phyloP scores from a whole-genome alignment of 2,888 invertebrate species.

The Apotomis capreana region DNA sequence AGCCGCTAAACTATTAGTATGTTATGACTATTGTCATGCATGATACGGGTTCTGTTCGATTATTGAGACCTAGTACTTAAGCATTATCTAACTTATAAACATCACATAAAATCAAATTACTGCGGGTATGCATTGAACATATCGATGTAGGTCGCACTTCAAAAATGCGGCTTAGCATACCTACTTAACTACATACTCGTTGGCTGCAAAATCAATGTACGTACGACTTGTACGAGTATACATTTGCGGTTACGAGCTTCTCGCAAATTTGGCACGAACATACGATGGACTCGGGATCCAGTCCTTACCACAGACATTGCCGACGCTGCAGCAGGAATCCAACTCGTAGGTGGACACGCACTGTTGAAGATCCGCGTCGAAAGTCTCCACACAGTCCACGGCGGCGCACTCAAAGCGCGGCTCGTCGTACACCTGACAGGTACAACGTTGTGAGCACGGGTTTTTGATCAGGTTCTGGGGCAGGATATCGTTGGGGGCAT shows the following conservation, averaged over 20 bases:
- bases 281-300: too few relatives aligned
- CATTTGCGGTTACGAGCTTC: too few relatives aligned
- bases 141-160: background rate
- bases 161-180: too few relatives aligned
- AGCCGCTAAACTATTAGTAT: slow-evolving; percentile 5
- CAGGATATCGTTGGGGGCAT: slow-evolving; percentile 58
- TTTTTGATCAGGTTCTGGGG: slow-evolving; percentile 66
- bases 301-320: slow-evolving; percentile 69
- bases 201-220: too few relatives aligned
- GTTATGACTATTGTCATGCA: slow-evolving; percentile 13
- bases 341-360: slow-evolving; percentile 68
- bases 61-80: slow-evolving; percentile 1
- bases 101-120: background rate
- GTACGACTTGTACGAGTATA: too few relatives aligned
- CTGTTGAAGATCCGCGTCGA: slow-evolving; percentile 63
- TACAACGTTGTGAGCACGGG: slow-evolving; percentile 71
- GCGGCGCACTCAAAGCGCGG: slow-evolving; percentile 72
- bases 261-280: too few relatives aligned
- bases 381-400: slow-evolving; percentile 72
- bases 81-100: background rate
- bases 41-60: slow-evolving; percentile 4
- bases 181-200: too few relatives aligned
- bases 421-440: slow-evolving; percentile 58
- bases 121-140: background rate
- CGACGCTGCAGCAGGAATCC: slow-evolving; percentile 71